A percentile compares a stretch with the other conserved stretches of the same genome.
phyloP scores from a whole-genome alignment of 2,113 vertebrate species.

The Pithys albifrons region DNA sequence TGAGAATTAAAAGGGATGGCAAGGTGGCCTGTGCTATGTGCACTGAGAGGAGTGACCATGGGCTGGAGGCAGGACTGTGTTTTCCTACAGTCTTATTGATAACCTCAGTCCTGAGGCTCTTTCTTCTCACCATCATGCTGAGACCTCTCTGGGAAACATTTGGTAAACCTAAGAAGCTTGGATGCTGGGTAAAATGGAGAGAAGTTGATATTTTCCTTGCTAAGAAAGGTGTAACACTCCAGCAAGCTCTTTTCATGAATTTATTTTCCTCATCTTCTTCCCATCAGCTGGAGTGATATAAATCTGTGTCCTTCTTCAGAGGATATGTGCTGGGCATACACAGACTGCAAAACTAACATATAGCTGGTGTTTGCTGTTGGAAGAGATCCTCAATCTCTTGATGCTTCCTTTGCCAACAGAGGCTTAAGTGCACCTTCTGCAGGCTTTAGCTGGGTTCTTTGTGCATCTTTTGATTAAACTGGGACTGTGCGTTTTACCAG shows the following conservation, averaged over 20 bases:
- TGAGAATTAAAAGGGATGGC: neutral
- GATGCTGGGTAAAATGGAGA: rapidly evolving
- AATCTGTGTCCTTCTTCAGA: neutral
- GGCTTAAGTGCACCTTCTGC: neutral
- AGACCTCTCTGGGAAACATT: neutral
- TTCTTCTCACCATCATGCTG: neutral
- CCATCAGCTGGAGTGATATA: neutral
- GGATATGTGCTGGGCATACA: neutral
- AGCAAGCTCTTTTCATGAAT: neutral
- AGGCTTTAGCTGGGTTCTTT: neutral
- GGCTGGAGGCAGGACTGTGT: neutral
- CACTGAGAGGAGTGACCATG: neutral
- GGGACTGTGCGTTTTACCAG: neutral
- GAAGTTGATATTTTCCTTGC: neutral
- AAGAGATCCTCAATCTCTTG: neutral
- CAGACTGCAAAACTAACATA: neutral
- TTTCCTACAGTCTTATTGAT: neutral
- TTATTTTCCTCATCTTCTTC: neutral
- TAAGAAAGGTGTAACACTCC: neutral
- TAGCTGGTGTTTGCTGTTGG: neutral
- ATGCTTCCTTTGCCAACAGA: neutral
- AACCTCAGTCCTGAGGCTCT: neutral
- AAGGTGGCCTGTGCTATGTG: rapidly evolving
- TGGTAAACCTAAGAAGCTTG: neutral
- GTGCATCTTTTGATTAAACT: neutral